Conservation (phyloP, 2,113 vertebrate species). For the Nanorana parkeri region DNA sequence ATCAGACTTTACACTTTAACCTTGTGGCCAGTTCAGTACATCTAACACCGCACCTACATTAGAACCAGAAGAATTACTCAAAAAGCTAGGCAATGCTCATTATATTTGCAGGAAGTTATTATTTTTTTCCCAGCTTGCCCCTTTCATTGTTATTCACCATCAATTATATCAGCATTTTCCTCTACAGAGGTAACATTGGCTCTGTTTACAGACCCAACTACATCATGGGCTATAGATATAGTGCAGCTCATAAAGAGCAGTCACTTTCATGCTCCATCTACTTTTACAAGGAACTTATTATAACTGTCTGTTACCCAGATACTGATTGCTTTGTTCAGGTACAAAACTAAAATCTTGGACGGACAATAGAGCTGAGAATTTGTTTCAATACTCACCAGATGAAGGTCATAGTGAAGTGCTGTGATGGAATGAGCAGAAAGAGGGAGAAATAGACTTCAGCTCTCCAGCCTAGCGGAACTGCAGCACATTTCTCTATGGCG, state of each 20-base stretch:
- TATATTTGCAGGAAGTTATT: too few species aligned
- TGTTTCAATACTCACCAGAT: not conserved
- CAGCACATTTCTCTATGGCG: too few species aligned
- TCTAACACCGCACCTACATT: too few species aligned
- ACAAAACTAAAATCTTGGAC: not conserved
- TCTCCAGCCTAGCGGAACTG: not conserved
- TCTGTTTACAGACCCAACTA: not conserved
- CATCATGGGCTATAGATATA: not conserved
- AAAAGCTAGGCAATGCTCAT: too few species aligned
- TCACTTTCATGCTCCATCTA: conserved; percentile 15
- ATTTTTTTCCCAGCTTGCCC: too few species aligned
- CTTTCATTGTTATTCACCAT: too few species aligned
- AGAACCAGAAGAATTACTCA: too few species aligned
- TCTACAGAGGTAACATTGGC: not conserved
- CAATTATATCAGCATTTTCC: not conserved
- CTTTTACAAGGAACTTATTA: not conserved
- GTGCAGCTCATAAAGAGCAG: not conserved
- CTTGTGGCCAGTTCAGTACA: too few species aligned
- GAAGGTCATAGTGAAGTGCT: not conserved
- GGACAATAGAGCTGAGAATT: conserved; percentile 6
- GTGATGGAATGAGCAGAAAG: not conserved
- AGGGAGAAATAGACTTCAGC: not conserved
- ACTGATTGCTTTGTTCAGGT: not conserved
- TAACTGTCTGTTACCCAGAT: conserved; percentile 9
- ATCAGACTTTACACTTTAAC: too few species aligned